phyloP scores from a whole-genome alignment of 2,888 invertebrate genomes.

The Myathropa florea region DNA sequence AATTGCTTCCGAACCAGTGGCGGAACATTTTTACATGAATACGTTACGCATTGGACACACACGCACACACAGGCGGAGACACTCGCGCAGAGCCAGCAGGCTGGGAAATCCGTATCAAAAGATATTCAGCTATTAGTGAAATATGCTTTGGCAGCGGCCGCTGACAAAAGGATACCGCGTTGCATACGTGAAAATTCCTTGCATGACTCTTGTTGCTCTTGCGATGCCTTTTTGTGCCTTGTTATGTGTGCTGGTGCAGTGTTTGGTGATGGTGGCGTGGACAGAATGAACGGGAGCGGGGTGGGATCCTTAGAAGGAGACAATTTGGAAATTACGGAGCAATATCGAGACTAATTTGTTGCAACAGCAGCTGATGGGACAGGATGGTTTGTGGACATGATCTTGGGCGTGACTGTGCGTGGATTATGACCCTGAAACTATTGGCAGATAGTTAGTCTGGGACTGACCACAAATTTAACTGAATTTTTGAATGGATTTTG shows the following conservation, averaged over 20 bases:
- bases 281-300: neutral
- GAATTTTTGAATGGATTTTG: no score
- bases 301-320: neutral
- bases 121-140: conserved; percentile 75
- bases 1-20: conserved; percentile 61
- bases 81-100: no score
- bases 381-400: neutral
- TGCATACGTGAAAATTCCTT: conserved; percentile 62
- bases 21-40: conserved; percentile 66
- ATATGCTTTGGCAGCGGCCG: conserved; percentile 73
- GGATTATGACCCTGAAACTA: neutral
- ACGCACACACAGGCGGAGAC: neutral
- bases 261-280: neutral
- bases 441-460: no score
- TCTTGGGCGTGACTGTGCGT: neutral
- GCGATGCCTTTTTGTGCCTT: conserved; percentile 26
- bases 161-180: conserved; percentile 64
- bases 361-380: neutral
- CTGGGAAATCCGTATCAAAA: conserved; percentile 72
- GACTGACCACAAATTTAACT: no score
- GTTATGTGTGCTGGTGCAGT: conserved; percentile 25
- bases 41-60: conserved; percentile 55
- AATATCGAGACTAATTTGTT: conserved; percentile 57
- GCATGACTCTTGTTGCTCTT: conserved; percentile 34
- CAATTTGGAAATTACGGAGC: neutral